Evolutionary conservation across 2,113 vertebrate genomes (phyloP).

Genomic region (Atlantisia rogersi): DNA sequence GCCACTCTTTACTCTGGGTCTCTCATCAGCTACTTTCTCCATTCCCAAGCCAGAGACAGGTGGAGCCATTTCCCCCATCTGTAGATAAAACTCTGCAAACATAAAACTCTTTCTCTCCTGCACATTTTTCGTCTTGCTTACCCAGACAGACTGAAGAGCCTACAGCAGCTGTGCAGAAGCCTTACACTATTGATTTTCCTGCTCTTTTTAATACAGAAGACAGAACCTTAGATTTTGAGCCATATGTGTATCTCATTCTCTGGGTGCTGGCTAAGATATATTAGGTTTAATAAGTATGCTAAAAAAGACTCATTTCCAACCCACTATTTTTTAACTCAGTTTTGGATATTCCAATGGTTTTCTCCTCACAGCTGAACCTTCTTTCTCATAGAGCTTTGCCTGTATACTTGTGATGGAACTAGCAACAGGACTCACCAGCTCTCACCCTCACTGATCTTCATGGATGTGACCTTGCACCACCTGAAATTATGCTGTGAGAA

Average conservation of each 20-base stretch:
- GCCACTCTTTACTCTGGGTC: background rate
- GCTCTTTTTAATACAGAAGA: background rate
- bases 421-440: background rate
- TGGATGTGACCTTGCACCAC: background rate
- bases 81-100: background rate
- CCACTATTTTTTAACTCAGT: background rate
- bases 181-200: background rate
- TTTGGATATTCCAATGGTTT: background rate
- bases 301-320: background rate
- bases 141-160: background rate
- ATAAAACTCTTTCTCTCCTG: background rate
- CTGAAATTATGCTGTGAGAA: background rate
- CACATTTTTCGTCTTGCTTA: background rate
- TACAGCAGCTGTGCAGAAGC: background rate
- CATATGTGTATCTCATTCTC: fast-evolving
- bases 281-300: background rate
- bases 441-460: background rate
- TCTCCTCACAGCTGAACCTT: background rate
- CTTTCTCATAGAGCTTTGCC: background rate
- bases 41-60: background rate
- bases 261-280: background rate
- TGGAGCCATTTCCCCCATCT: background rate
- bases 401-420: background rate
- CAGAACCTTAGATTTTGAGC: background rate
- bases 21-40: background rate